Evolutionary conservation across 2,888 invertebrate species (phyloP).

Genomic region (Thymelicus lineola): DNA sequence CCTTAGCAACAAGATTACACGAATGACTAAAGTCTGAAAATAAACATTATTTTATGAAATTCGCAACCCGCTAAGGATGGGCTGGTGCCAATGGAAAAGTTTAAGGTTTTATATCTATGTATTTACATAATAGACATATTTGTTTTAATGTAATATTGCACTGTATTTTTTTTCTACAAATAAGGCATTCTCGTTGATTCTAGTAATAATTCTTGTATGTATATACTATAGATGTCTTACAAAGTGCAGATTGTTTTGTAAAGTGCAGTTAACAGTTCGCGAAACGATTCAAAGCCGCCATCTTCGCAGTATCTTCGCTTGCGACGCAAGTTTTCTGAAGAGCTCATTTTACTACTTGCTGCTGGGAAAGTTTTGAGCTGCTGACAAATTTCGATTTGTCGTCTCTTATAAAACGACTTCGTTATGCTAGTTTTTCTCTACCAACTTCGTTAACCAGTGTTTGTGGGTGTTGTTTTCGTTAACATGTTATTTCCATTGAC

Average conservation of each 20-base stretch:
- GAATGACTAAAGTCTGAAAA: too few relatives aligned
- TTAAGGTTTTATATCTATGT: too few relatives aligned
- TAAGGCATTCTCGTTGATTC: too few relatives aligned
- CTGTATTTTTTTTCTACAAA: too few relatives aligned
- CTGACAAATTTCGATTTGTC: constrained; percentile 28
- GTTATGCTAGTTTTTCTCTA: too few relatives aligned
- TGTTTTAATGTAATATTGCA: too few relatives aligned
- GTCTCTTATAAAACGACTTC: background rate
- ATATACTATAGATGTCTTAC: background rate
- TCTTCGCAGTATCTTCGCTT: constrained; percentile 17
- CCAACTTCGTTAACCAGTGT: too few relatives aligned
- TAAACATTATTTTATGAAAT: too few relatives aligned
- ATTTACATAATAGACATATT: too few relatives aligned
- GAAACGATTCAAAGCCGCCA: constrained; percentile 22
- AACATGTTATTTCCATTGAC: background rate
- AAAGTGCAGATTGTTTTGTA: constrained; percentile 27
- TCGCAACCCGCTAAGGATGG: too few relatives aligned
- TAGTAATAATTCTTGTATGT: background rate
- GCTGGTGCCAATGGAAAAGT: too few relatives aligned
- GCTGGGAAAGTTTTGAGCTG: constrained; percentile 14
- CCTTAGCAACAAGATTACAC: too few relatives aligned
- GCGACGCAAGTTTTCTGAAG: constrained; percentile 21
- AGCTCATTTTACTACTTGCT: constrained; percentile 21
- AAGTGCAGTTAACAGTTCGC: constrained; percentile 32
- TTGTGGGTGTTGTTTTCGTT: constrained; percentile 6